Evolutionary conservation across 2,113 vertebrate species (phyloP), one percentile per base, ranked within the genome.

Genomic region (Macrotus californicus): DNA sequence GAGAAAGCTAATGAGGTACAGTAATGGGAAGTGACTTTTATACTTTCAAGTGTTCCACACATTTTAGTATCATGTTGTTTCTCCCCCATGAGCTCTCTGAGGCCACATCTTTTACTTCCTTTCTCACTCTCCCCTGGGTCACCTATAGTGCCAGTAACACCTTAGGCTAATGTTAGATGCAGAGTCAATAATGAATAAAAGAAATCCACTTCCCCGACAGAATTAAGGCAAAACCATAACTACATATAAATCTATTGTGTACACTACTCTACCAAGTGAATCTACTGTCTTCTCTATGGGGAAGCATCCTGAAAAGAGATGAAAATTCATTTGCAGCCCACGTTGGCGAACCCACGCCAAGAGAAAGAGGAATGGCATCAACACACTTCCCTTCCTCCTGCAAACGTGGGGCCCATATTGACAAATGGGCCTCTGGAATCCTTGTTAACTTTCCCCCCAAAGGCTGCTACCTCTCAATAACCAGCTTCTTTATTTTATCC

Each of bases 151-250:
- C 66, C 91, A 90, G 43, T 46, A 87, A 73, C 14, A 48, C 34
- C 72, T 14, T 15, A 61, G 46, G 64, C 79, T 87, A 80, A 76
- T 61, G 36, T 80, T 36, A 89, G 46, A 52, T 66, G 36, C 39
- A 87, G 59, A 90, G 19, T 94, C 92, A 76, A 82, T 66, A 87
- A 84, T 56, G 70, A 88, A 64, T 77, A 69, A 46, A 86, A 81
- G 41, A 87, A 90, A 97, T 82, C 41, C 34, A 66, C 43, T 88
- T 76, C n/a, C 15, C 39, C 59, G 66, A 67, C 26, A 87, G 56
- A 91, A 89, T 79, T 67, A 94, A 93, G 77, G 59, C 34, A 56
- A 88, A 76, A 85, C 66, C 11, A 43, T 84, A 92, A 92, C 14
- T 13, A 43, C 48, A 59, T 72, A 61, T 81, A 82, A 83, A 50